phyloP scores from a whole-genome alignment of 2,113 vertebrate species.

The Calidris pugnax region DNA sequence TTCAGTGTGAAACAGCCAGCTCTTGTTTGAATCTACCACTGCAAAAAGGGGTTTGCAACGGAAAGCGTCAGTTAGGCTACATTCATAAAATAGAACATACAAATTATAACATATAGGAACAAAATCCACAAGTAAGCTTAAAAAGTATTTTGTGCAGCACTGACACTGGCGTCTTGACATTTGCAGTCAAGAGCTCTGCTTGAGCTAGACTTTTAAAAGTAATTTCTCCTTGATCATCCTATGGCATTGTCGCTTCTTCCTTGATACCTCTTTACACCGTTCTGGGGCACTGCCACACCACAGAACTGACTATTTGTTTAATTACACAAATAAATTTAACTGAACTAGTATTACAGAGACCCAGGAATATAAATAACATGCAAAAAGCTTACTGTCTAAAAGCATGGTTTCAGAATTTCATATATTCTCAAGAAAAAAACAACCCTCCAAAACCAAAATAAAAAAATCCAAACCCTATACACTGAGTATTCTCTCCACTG shows the following conservation, averaged over 20 bases:
- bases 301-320: not conserved
- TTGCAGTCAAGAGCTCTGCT: not conserved
- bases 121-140: not conserved
- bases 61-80: not conserved
- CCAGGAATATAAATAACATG: not conserved
- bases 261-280: not conserved
- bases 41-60: not conserved
- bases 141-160: not conserved
- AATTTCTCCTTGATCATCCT: not conserved
- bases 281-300: not conserved
- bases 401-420: not conserved
- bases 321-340: not conserved
- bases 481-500: not conserved
- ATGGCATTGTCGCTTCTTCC: not conserved
- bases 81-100: not conserved
- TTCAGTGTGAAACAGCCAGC: not conserved
- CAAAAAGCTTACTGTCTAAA: not conserved
- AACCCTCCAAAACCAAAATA: not conserved
- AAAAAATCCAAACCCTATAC: not conserved
- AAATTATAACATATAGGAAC: not conserved
- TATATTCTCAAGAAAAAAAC: not conserved
- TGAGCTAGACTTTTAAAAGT: not conserved
- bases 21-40: not conserved
- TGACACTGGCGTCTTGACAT: not conserved
- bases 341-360: not conserved